phyloP scores from a whole-genome alignment of 2,888 invertebrate species.

The Eristalis tenax region DNA sequence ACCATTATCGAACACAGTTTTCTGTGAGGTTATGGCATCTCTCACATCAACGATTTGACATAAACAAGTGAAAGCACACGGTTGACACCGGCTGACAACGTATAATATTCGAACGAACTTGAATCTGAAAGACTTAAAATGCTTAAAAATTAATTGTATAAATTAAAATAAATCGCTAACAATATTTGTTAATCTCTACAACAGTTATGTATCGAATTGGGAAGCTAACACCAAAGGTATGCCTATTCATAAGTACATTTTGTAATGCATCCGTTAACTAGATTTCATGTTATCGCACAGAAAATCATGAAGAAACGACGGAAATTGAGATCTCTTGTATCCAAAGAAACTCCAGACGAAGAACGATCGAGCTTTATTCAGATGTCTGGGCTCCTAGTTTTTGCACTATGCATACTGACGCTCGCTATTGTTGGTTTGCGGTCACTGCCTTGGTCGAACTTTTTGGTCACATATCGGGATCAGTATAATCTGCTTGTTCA shows the following conservation, averaged over 20 bases:
- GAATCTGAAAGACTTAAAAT: neutral
- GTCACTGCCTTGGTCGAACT: constrained; percentile 30
- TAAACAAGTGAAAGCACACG: neutral
- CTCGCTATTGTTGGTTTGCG: neutral
- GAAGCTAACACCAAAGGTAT: constrained; percentile 34
- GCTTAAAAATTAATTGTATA: neutral
- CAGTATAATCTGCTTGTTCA: constrained; percentile 77
- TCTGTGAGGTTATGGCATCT: too few species aligned
- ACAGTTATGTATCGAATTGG: constrained; percentile 20
- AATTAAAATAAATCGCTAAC: neutral
- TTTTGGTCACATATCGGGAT: constrained; percentile 72
- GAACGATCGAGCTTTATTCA: neutral
- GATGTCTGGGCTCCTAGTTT: neutral
- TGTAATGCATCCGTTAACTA: neutral
- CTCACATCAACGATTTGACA: neutral
- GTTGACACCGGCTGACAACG: neutral
- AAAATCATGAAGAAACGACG: constrained; percentile 48
- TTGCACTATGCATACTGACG: neutral
- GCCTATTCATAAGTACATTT: neutral
- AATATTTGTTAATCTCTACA: neutral
- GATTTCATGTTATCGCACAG: neutral
- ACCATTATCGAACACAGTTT: neutral
- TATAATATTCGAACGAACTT: neutral
- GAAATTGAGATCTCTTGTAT: constrained; percentile 43
- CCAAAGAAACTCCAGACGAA: neutral